phyloP scores from a whole-genome alignment of 2,888 invertebrate species.

The Tetheella fluctuosa region DNA sequence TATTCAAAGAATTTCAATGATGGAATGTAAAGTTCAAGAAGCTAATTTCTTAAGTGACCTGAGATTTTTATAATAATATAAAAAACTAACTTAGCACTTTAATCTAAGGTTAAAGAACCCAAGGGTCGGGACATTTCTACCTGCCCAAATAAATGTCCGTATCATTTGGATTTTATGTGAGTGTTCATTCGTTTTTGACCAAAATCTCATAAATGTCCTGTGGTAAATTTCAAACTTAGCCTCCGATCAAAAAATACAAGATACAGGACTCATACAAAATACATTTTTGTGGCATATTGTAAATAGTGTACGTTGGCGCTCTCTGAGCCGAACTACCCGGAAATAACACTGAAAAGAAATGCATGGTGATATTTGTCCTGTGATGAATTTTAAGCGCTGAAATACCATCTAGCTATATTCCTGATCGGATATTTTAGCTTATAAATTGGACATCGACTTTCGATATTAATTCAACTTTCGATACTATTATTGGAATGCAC shows the following conservation, averaged over 20 bases:
- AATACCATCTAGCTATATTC: background rate
- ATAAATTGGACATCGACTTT: background rate
- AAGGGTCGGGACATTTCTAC: constrained; percentile 23
- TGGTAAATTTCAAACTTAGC: background rate
- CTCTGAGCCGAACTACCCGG: too few species aligned
- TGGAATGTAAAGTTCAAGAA: background rate
- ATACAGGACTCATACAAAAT: background rate
- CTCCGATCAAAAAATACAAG: background rate
- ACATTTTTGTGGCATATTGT: background rate
- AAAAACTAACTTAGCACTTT: background rate
- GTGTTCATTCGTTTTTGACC: constrained; percentile 17
- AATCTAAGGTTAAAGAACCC: constrained; percentile 29
- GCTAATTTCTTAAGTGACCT: background rate
- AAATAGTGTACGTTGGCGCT: too few species aligned
- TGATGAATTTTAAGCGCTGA: background rate
- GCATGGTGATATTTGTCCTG: too few species aligned
- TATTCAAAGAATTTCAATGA: too few species aligned
- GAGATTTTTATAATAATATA: background rate
- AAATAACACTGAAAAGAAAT: too few species aligned
- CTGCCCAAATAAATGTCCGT: constrained; percentile 21
- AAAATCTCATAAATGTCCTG: constrained; percentile 10
- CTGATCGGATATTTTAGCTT: background rate
- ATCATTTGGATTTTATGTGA: constrained; percentile 17
- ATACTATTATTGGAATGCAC: background rate
- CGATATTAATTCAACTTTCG: background rate